Evolutionary conservation across 2,113 vertebrate species (phyloP).

Genomic region (Bostrychus sinensis): DNA sequence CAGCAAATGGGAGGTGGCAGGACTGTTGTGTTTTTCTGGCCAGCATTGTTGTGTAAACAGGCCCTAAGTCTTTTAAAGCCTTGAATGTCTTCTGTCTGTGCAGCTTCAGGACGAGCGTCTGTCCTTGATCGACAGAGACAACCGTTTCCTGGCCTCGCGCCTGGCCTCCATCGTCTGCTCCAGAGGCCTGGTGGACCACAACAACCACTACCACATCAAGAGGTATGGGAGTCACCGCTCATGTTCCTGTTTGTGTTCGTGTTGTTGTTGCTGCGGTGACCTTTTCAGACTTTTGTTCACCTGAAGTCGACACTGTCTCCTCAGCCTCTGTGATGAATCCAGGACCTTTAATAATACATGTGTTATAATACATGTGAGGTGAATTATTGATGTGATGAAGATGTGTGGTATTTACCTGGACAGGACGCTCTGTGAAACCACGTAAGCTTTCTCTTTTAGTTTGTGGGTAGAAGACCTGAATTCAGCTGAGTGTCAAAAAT

Average conservation of each 20-base stretch:
- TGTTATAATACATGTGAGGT: slow-evolving; percentile 27
- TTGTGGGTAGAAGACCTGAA: not conserved
- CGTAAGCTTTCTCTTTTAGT: not conserved
- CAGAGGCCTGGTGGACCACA: slow-evolving; percentile 78
- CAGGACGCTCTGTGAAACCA: not conserved
- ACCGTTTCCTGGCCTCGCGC: slow-evolving; percentile 69
- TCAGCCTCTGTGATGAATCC: not conserved
- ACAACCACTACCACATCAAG: slow-evolving; percentile 69
- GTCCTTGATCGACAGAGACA: slow-evolving; percentile 72
- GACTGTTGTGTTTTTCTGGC: not conserved
- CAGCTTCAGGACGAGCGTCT: slow-evolving; percentile 77
- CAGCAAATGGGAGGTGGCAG: too few relatives aligned
- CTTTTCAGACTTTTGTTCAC: not conserved
- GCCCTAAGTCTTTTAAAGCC: too few relatives aligned
- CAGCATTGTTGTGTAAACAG: too few relatives aligned
- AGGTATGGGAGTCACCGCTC: slow-evolving; percentile 65
- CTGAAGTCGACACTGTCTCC: not conserved
- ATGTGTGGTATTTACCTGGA: slow-evolving; percentile 7
- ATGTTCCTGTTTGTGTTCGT: not conserved
- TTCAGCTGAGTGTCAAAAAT: too few relatives aligned
- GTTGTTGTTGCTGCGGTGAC: not conserved
- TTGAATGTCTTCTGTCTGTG: not conserved
- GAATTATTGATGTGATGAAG: slow-evolving; percentile 34
- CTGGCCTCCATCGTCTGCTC: slow-evolving; percentile 73
- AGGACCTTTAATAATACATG: slow-evolving; percentile 21